Conservation (phyloP, 2,888 invertebrate species). For the Platycnemis pennipes region DNA sequence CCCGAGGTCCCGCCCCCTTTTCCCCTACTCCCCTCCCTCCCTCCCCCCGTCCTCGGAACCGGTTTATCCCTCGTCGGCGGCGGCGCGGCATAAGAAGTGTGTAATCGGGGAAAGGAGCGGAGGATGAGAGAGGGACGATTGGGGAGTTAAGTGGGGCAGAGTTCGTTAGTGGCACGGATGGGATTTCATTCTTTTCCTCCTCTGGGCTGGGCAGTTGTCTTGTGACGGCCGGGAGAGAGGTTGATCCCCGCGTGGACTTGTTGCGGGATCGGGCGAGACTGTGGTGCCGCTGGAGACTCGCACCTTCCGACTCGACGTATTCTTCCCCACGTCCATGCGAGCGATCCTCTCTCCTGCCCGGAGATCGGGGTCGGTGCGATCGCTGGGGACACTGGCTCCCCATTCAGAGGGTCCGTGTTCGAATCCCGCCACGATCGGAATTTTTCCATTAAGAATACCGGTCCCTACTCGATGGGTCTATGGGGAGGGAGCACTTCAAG, state of each 20-base stretch:
- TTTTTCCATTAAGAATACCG: too few species aligned
- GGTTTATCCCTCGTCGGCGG: constrained; percentile 19
- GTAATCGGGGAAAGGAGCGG: constrained; percentile 25
- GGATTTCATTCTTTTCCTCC: background rate
- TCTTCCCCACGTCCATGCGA: background rate
- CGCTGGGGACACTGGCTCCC: too few species aligned
- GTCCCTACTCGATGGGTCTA: background rate
- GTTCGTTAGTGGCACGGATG: constrained; percentile 53
- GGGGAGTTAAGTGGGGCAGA: background rate
- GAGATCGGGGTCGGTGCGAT: too few species aligned
- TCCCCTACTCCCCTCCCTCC: background rate
- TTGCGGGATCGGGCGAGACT: too few species aligned
- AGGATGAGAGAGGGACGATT: background rate
- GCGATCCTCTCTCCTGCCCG: background rate
- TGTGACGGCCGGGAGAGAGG: background rate
- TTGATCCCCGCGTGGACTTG: background rate
- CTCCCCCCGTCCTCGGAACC: constrained; percentile 9
- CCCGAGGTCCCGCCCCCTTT: background rate
- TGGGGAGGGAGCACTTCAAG: background rate
- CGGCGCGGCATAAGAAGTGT: constrained; percentile 16
- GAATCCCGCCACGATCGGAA: too few species aligned
- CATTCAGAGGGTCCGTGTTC: too few species aligned
- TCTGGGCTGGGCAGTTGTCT: constrained; percentile 21
- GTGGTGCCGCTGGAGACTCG: too few species aligned
- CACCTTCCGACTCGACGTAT: background rate